Evolutionary conservation across 2,888 invertebrate species (phyloP).

Genomic region (Nemotelus nigrinus): DNA sequence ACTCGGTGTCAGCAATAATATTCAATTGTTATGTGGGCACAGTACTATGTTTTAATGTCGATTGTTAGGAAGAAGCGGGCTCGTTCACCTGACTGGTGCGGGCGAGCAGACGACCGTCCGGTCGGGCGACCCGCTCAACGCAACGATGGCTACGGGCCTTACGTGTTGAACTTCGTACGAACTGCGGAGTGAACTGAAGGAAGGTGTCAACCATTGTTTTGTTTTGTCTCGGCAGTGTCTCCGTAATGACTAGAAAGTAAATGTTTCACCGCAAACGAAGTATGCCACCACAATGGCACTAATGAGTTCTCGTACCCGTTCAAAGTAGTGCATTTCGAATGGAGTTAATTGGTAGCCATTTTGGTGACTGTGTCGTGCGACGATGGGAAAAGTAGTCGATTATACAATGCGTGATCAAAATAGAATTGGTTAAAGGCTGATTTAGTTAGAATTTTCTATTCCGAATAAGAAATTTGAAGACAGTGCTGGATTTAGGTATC

Average conservation of each 20-base stretch:
- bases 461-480: no score
- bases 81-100: constrained; percentile 30
- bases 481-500: no score
- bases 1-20: constrained; percentile 23
- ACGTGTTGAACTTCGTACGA: no score
- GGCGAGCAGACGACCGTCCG: neutral
- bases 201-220: constrained; percentile 34
- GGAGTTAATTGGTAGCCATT: constrained; percentile 38
- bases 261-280: constrained; percentile 38
- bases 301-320: constrained; percentile 28
- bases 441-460: no score
- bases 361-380: neutral
- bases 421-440: no score
- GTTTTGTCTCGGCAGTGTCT: constrained; percentile 3
- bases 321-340: constrained; percentile 5
- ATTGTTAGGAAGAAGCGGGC: constrained; percentile 34
- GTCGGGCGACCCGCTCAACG: no score
- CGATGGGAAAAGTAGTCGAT: no score
- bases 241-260: constrained; percentile 5
- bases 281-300: constrained; percentile 40
- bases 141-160: no score
- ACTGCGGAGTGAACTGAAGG: neutral
- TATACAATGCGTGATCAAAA: no score
- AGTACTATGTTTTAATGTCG: constrained; percentile 22
- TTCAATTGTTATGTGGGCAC: constrained; percentile 38